Base-by-base conservation (phyloP, 2,113 vertebrate species). In the Chelonoidis abingdonii region DNA sequence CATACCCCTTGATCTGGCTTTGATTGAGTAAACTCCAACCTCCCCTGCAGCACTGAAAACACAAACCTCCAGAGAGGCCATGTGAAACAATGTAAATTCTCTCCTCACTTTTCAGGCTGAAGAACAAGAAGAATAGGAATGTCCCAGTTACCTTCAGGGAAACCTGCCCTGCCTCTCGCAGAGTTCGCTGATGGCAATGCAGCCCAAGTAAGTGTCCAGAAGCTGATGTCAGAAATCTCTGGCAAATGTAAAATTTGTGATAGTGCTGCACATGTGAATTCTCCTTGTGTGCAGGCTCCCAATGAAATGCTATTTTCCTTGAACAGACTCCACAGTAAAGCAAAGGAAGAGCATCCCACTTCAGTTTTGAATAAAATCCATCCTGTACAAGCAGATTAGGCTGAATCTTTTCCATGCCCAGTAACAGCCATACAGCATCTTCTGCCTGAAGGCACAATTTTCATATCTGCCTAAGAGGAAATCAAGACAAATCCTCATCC, bases 231-330 rank as follows among this genome's bases (percentile, higher is more conserved):
- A 54, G 91, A 0, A 0, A 90, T 50, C 75, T 87, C 52, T 87
- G 38, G 83, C 81, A 49, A 56, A 80, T 0, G 35, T n/a, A 81
- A 53, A 47, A 65, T n/a, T 35, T 27, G 41, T 17, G 29, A 84
- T 16, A 65, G n/a, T 13, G 79, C 4, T 19, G 29, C 0, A 0
- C 2, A 29, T 80, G 75, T 47, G 29, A 1, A 0, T 5, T 38
- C 1, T 0, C 52, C 24, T 89, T 2, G 0, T 69, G 81, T 29
- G 35, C 7, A 17, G 78, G 1, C 86, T 94, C 80, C 84, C 88
- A 91, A 38, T 0, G 7, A 50, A 29, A 65, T 1, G 0, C 12
- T 2, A 1, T 24, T 83, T 87, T 81, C 83, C 87, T 86, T 93
- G 4, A 29, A 75, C 14, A n/a, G 69, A 57, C 44, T 83, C 92